Evolutionary conservation across 2,113 vertebrate genomes (phyloP).

Genomic region (Sinocyclocheilus rhinocerous): DNA sequence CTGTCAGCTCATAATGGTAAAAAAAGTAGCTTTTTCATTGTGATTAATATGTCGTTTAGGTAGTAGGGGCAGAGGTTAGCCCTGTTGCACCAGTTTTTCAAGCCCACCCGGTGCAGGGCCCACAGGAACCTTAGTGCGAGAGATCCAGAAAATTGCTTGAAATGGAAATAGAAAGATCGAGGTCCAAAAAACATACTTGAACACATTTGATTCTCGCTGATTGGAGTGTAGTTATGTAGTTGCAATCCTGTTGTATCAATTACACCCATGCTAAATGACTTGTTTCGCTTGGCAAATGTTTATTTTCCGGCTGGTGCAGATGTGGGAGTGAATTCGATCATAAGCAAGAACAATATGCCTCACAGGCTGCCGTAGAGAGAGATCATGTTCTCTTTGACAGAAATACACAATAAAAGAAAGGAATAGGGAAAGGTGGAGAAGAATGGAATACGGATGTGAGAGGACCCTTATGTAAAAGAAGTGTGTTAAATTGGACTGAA

Average conservation of each 20-base stretch:
- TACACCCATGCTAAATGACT: constrained; percentile 56
- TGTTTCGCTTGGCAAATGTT: constrained; percentile 57
- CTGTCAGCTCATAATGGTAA: constrained; percentile 29
- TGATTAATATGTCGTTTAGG: constrained; percentile 46
- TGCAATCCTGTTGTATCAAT: constrained; percentile 56
- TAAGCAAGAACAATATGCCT: constrained; percentile 52
- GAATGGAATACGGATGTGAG: constrained; percentile 69
- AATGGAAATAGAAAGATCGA: background rate
- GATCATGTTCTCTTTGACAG: constrained; percentile 60
- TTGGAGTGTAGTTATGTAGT: constrained; percentile 54
- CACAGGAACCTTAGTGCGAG: background rate
- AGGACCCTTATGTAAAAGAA: constrained; percentile 55
- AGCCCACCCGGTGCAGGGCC: constrained; percentile 27
- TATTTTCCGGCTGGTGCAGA: constrained; percentile 44
- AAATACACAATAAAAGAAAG: constrained; percentile 62
- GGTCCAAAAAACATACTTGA: constrained; percentile 37
- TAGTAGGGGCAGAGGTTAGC: constrained; percentile 38
- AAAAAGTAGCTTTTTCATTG: constrained; percentile 5
- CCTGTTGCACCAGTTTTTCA: constrained; percentile 40
- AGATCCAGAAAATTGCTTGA: background rate
- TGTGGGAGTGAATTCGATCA: constrained; percentile 57
- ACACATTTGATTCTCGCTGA: constrained; percentile 41
- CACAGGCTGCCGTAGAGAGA: constrained; percentile 53
- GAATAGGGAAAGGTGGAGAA: background rate
- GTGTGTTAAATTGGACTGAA: background rate